Evolutionary conservation across 1,140 invertebrate genomes (phyloP).

Genomic region (Zaprionus gabonicus): DNA sequence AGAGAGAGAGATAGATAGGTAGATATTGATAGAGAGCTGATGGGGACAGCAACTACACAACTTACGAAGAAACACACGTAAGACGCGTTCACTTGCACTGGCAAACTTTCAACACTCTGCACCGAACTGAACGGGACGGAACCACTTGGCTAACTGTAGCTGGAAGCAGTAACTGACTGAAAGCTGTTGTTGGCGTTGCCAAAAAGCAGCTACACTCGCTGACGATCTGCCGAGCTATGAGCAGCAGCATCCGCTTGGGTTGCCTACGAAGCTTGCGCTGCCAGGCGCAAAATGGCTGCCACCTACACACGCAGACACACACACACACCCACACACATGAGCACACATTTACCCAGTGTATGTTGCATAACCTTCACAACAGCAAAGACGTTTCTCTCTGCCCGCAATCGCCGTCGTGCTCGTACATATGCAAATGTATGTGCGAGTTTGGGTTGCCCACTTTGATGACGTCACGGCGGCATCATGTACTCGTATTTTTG

Average conservation of each 20-base stretch:
- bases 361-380: constrained; percentile 78
- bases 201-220: constrained; percentile 83
- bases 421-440: constrained; percentile 43
- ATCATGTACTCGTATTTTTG: constrained; percentile 59
- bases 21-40: neutral
- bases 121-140: constrained; percentile 51
- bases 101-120: constrained; percentile 17
- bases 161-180: constrained; percentile 10
- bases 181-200: constrained; percentile 19
- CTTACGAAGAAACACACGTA: constrained; percentile 39
- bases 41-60: constrained; percentile 36
- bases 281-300: constrained; percentile 67
- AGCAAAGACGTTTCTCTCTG: constrained; percentile 38
- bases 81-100: constrained; percentile 18
- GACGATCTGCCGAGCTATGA: constrained; percentile 84
- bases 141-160: constrained; percentile 36
- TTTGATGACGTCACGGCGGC: constrained; percentile 56
- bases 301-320: constrained; percentile 46
- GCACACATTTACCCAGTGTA: neutral
- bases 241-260: constrained; percentile 58
- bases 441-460: constrained; percentile 18
- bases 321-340: constrained; percentile 10
- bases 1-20: constrained; percentile 21
- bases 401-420: neutral
- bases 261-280: constrained; percentile 76